These are phyloP conservation scores for Gryllus bimaculatus DNA, from an alignment of 1,140 invertebrate genomes.

Conservation along the genomic window DNA sequence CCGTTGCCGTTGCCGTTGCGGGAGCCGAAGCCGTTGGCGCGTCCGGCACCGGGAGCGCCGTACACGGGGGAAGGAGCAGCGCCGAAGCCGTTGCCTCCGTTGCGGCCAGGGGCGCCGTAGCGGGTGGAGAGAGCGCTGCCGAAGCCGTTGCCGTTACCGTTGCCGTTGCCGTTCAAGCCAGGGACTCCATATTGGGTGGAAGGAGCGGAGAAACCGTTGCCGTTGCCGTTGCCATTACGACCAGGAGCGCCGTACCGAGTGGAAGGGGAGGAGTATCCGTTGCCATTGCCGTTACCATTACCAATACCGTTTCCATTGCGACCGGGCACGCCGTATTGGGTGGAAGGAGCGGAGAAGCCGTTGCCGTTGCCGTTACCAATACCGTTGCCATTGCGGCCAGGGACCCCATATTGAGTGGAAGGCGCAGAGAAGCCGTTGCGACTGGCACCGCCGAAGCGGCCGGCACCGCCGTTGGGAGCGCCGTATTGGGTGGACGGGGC, in stretches of 20 bases:
- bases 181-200: constrained; percentile 20
- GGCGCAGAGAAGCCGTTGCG: background rate
- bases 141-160: background rate
- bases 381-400: background rate
- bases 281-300: constrained; percentile 17
- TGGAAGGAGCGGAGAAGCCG: background rate
- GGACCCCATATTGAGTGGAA: background rate
- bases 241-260: constrained; percentile 1
- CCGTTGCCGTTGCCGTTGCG: background rate
- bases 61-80: background rate
- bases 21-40: background rate
- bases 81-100: constrained; percentile 5
- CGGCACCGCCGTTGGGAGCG: background rate
- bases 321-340: background rate
- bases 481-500: background rate
- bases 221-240: background rate
- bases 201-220: background rate
- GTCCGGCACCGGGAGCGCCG: background rate
- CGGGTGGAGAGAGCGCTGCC: background rate
- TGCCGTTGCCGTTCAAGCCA: background rate
- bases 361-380: background rate
- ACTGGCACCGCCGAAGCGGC: background rate
- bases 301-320: background rate
- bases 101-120: constrained; percentile 6
- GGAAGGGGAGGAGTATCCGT: constrained; percentile 7